Evolutionary conservation across 2,113 vertebrate genomes (phyloP), one percentile per base, ranked within the genome.

Genomic region (Chrysochloris asiatica): DNA sequence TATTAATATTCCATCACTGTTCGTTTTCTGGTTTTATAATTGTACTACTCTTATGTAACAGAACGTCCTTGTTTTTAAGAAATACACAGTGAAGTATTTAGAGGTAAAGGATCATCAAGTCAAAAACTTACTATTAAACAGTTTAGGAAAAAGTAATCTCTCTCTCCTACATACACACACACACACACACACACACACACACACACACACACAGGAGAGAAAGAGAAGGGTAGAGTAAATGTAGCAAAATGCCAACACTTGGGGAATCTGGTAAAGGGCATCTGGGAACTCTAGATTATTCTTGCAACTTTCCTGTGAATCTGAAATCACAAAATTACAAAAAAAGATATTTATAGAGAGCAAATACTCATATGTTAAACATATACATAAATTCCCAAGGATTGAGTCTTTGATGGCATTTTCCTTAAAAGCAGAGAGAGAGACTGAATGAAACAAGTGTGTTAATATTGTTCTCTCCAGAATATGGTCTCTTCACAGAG

Each of bases 61-160:
- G 38, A 83, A 90, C 41, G 16, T 59, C 26, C 10, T 88, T 45
- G 41, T 83, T 83, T 89, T 91, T 14, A 89, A 36, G 6, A 93
- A 75, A 75, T 26, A 72, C 6, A 87, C 7, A 56, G 41, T 36
- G 24, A 94, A 56, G 36, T 47, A 86, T 65, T 90, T 54, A 81
- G 43, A 50, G 10, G 50, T 82, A 69, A 88, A 91, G 72, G 38
- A 0, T 4, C 14, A 72, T 38, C 33, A 33, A 47, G 78, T 54
- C 82, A 72, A 4, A 48, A 91, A 86, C 8, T n/a, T 79, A 75
- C 10, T 24, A 63, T 41, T 80, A 87, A 93, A 61, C 33, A 24
- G 22, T 48, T 54, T 33, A 71, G 78, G 48, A 52, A 89, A 85
- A 81, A 72, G 6, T 45, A 84, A 48, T 22, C 54, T 63, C 61